Base-by-base conservation (phyloP, 2,797 vertebrate species). In the Ispidina picta region DNA sequence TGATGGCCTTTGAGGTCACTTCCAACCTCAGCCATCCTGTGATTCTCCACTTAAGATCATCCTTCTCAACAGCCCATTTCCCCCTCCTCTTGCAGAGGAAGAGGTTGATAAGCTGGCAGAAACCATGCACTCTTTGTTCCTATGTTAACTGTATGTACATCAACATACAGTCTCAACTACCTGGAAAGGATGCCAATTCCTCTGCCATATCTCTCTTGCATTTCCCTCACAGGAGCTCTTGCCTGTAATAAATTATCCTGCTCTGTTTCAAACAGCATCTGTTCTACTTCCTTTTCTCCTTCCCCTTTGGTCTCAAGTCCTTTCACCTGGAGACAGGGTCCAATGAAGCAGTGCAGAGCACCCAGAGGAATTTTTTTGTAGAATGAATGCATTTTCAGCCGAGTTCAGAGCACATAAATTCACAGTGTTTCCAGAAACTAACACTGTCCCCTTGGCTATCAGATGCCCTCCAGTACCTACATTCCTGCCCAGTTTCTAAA, bases 201-300 rank as follows among this genome's bases (percentile, higher is more conserved):
- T 66, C 58, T 74, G 41, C 46, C 29, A 14, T 16, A 7, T 75
- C 33, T 71, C 46, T 85, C 66, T n/a, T 20, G 2, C 60, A 54
- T 43, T 49, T 88, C 31, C 33, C n/a, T 15, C 62, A 65, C 25
- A 59, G 41, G n/a, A 81, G 35, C 26, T 76, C 54, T 66, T 73
- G 41, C 33, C 68, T 88, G 68, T 56, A 75, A 70, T 46, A 88
- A 86, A 60, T 78, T 49, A 82, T 21, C 48, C n/a, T 54, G 48
- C 56, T 84, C 37, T 15, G 48, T 49, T 49, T 49, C 48, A 73
- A 73, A 72, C 21, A 23, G 4, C 10, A 13, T 31, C 77, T 86
- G 22, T 37, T 83, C 51, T 80, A 37, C 58, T 73, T 55, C 52
- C 33, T 59, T 71, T 77, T 76, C 43, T 62, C 28, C 58, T 88